Conservation (phyloP, 2,113 vertebrate species). For the Oplegnathus fasciatus region DNA sequence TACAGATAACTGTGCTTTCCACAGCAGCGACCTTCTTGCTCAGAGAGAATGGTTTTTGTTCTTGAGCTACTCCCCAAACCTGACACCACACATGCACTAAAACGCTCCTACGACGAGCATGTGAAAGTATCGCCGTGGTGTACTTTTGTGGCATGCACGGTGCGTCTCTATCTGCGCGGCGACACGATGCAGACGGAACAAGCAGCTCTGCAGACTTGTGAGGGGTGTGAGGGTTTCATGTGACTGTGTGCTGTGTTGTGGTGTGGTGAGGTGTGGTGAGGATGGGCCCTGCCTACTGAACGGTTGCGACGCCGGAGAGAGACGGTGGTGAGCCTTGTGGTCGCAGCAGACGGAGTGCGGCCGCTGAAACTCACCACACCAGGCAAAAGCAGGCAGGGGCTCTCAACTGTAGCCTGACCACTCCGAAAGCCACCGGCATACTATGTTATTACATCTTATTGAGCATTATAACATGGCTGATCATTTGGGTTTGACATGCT, state of each 20-base stretch:
- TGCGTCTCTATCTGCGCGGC: background rate
- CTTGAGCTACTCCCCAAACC: background rate
- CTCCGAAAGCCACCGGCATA: slow-evolving; percentile 66
- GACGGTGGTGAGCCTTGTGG: slow-evolving; percentile 77
- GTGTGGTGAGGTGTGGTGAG: slow-evolving; percentile 70
- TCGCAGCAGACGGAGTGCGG: slow-evolving; percentile 70
- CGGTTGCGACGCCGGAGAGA: slow-evolving; percentile 69
- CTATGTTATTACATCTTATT: slow-evolving; percentile 72
- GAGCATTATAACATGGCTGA: slow-evolving; percentile 67
- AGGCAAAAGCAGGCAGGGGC: slow-evolving; percentile 58
- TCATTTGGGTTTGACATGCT: slow-evolving; percentile 62
- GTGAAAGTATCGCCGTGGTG: slow-evolving; percentile 27
- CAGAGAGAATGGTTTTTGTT: slow-evolving; percentile 10
- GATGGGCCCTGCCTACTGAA: slow-evolving; percentile 65
- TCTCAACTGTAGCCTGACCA: slow-evolving; percentile 70
- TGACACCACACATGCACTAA: background rate
- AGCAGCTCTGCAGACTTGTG: slow-evolving; percentile 42
- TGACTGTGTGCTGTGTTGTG: slow-evolving; percentile 66
- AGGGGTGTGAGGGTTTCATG: slow-evolving; percentile 51
- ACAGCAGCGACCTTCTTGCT: slow-evolving; percentile 31
- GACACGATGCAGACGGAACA: slow-evolving; percentile 17
- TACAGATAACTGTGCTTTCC: slow-evolving; percentile 35
- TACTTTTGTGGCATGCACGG: background rate
- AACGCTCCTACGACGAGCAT: slow-evolving; percentile 4
- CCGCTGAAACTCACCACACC: slow-evolving; percentile 63